Evolutionary conservation across 2,113 vertebrate species (phyloP).

Genomic region (Myiopsitta monachus): DNA sequence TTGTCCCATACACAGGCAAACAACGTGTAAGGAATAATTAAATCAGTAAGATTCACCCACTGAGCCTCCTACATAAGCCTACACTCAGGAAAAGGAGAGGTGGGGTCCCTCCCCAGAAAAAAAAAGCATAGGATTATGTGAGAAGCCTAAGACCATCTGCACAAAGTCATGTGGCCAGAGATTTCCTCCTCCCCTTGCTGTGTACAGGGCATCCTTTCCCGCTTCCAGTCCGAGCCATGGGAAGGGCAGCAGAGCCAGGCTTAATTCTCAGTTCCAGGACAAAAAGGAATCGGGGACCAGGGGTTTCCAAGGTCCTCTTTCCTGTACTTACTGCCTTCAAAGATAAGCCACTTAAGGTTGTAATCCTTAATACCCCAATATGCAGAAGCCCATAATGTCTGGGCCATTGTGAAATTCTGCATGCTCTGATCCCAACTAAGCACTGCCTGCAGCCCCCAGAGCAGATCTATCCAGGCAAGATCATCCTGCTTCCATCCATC

Average conservation of each 20-base stretch:
- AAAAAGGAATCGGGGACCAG: background rate
- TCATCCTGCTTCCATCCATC: background rate
- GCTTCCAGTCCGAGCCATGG: background rate
- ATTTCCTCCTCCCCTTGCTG: conserved; percentile 32
- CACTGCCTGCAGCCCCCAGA: background rate
- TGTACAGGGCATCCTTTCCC: background rate
- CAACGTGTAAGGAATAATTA: conserved; percentile 44
- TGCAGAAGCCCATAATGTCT: conserved; percentile 13
- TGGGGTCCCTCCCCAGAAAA: conserved; percentile 4
- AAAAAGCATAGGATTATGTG: background rate
- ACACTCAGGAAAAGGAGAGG: background rate
- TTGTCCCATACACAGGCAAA: conserved; percentile 16
- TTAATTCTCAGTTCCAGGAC: conserved; percentile 21
- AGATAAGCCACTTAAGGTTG: conserved; percentile 29
- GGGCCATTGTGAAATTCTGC: background rate
- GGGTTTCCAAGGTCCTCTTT: background rate
- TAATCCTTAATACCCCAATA: conserved; percentile 35
- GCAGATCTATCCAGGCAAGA: fast-evolving
- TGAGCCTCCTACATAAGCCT: conserved; percentile 19
- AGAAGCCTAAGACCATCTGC: conserved; percentile 39
- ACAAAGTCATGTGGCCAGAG: conserved; percentile 15
- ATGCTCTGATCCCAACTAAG: background rate
- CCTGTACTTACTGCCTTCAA: background rate
- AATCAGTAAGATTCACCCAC: conserved; percentile 16
- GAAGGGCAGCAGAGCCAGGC: background rate